Conservation (phyloP, 2,113 vertebrate genomes). For the Mola mola region DNA sequence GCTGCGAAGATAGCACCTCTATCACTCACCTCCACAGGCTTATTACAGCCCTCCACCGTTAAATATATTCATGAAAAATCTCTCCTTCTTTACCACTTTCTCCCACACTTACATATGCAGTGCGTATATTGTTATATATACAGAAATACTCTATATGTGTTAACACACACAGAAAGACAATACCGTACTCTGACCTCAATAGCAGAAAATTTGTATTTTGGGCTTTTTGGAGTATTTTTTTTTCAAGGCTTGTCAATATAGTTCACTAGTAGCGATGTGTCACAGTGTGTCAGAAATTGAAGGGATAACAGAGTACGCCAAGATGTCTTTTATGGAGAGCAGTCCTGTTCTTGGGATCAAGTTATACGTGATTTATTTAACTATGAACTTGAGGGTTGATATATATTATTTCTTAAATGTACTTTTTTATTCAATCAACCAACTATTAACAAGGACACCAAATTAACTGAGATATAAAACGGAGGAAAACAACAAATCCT, state of each 20-base stretch:
- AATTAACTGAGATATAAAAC: too few relatives aligned
- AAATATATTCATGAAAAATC: conserved; percentile 80
- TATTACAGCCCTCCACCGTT: conserved; percentile 69
- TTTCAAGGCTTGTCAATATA: conserved; percentile 20
- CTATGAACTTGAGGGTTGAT: too few relatives aligned
- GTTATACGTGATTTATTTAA: too few relatives aligned
- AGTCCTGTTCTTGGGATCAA: not conserved
- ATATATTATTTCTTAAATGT: too few relatives aligned
- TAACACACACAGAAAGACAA: conserved; percentile 19
- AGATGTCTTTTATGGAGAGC: conserved; percentile 1
- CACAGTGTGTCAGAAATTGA: conserved; percentile 7
- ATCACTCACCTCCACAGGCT: conserved; percentile 73
- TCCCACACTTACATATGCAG: conserved; percentile 16
- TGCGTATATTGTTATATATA: conserved; percentile 10
- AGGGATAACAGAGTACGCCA: conserved; percentile 7
- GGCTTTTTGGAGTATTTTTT: conserved; percentile 30
- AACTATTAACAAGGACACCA: too few relatives aligned
- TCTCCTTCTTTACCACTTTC: conserved; percentile 30
- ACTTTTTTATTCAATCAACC: too few relatives aligned
- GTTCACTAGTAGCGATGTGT: conserved; percentile 7
- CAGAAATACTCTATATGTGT: conserved; percentile 4
- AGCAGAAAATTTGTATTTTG: conserved; percentile 53
- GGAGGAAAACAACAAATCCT: too few relatives aligned
- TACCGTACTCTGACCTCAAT: conserved; percentile 30
- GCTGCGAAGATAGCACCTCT: conserved; percentile 67